phyloP scores from a whole-genome alignment of 2,888 invertebrate species.

The Autographa pulchrina region DNA sequence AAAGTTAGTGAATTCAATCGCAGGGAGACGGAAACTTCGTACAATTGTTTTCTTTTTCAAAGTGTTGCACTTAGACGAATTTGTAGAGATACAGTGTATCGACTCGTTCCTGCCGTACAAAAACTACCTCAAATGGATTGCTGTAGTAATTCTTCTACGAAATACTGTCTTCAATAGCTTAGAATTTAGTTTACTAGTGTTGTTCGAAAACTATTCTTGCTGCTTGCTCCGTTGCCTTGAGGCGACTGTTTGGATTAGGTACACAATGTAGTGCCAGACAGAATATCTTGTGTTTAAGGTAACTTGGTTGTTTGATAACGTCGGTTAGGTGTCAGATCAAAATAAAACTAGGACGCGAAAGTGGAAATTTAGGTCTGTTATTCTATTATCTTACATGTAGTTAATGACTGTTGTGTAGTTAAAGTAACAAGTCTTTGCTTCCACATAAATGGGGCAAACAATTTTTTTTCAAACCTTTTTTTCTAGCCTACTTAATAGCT shows the following conservation, averaged over 20 bases:
- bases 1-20: slow-evolving; percentile 85
- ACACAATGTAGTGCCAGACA: slow-evolving; percentile 24
- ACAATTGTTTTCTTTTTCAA: slow-evolving; percentile 84
- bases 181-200: slow-evolving; percentile 51
- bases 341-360: slow-evolving; percentile 25
- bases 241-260: slow-evolving; percentile 37
- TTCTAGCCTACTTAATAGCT: no score
- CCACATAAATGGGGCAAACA: no score
- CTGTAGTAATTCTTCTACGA: slow-evolving; percentile 56
- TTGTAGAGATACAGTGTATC: slow-evolving; percentile 67
- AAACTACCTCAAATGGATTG: slow-evolving; percentile 59
- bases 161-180: slow-evolving; percentile 53
- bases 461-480: no score
- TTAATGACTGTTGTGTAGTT: not conserved
- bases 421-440: no score
- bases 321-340: slow-evolving; percentile 18
- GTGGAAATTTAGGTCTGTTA: not conserved
- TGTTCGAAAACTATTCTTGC: slow-evolving; percentile 51
- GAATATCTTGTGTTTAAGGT: slow-evolving; percentile 22
- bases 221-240: slow-evolving; percentile 33
- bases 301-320: slow-evolving; percentile 20
- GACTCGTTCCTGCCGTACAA: slow-evolving; percentile 44
- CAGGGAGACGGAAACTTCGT: slow-evolving; percentile 80
- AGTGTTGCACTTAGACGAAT: slow-evolving; percentile 77
- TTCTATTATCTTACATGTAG: not conserved